Base-by-base conservation (phyloP, 2,797 vertebrate species). In the Poeciliopsis gracilis region DNA sequence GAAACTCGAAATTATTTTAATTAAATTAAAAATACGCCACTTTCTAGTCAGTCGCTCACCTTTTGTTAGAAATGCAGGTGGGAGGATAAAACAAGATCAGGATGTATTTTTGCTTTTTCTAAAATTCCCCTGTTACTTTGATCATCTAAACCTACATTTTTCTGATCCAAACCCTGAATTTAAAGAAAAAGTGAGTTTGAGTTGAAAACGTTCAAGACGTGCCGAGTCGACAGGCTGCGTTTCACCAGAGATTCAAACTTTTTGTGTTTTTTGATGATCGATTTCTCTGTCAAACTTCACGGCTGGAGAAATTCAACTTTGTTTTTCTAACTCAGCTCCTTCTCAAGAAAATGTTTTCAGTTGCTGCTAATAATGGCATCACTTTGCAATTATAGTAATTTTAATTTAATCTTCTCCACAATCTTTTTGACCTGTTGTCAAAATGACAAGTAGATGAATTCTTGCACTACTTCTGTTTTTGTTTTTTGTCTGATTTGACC, bases 131-230 rank as follows among this genome's bases (percentile, higher is more conserved):
- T 13, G 45, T 49, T 72, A 15, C 49, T 38, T 20, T 16, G 41
- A 71, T 10, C 55, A 84, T 89, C 86, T 6, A 73, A 90, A 88
- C 86, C 71, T 41, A 30, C 47, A 82, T 88, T 83, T 82, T 66
- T 67, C 66, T 72, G 76, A 16, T 85, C 77, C 86, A 71, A 67
- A 85, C 46, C 41, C 47, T 28, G 18, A 67, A 46, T 73, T 59
- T 72, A 75, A 75, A 80, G 67, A 55, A 55, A 45, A 77, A 78
- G 75, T 72, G 77, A 80, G 74, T 28, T 46, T n/a, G 28, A 25
- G 51, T n/a, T 38, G 66, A 2, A 75, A 33, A 82, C 88, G 82
- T 82, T 36, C 82, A 38, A 38, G 38, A 41, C 1, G 38, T 41
- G 7, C 36, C 36, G 7, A 25, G 59, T 78, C 72, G 87, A 76